phyloP scores from a whole-genome alignment of 1,140 invertebrate species.

The Listronotus bonariensis region DNA sequence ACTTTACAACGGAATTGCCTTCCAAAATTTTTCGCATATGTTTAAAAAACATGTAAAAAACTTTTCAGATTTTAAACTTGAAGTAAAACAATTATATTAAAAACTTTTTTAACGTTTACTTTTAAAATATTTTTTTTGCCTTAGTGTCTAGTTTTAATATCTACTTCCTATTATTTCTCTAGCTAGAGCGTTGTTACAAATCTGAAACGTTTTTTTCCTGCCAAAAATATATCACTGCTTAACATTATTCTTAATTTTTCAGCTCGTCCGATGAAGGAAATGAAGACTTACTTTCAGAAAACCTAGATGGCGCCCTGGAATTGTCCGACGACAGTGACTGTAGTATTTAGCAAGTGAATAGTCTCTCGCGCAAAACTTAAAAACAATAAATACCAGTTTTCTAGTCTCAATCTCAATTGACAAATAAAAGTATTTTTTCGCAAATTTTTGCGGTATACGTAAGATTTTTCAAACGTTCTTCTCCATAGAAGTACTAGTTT shows the following conservation, averaged over 20 bases:
- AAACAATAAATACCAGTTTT: slow-evolving; percentile 13
- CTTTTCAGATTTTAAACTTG: no score
- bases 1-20: no score
- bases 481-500: slow-evolving; percentile 18
- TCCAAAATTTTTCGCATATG: no score
- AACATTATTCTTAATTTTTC: slow-evolving; percentile 39
- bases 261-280: slow-evolving; percentile 68
- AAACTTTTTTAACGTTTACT: no score
- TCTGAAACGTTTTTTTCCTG: no score
- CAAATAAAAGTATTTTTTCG: slow-evolving; percentile 19
- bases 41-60: no score
- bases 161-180: no score
- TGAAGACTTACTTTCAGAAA: slow-evolving; percentile 66
- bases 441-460: slow-evolving; percentile 20
- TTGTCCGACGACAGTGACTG: slow-evolving; percentile 67
- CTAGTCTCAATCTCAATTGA: slow-evolving; percentile 23
- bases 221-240: no score
- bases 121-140: no score
- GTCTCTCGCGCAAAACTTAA: slow-evolving; percentile 30
- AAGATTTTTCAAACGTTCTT: slow-evolving; percentile 22
- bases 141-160: no score
- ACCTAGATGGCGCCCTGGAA: slow-evolving; percentile 65
- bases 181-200: no score
- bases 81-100: no score
- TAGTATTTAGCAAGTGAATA: slow-evolving; percentile 51